Base-by-base conservation (phyloP, 2,113 vertebrate genomes). In the Bombycilla garrulus region DNA sequence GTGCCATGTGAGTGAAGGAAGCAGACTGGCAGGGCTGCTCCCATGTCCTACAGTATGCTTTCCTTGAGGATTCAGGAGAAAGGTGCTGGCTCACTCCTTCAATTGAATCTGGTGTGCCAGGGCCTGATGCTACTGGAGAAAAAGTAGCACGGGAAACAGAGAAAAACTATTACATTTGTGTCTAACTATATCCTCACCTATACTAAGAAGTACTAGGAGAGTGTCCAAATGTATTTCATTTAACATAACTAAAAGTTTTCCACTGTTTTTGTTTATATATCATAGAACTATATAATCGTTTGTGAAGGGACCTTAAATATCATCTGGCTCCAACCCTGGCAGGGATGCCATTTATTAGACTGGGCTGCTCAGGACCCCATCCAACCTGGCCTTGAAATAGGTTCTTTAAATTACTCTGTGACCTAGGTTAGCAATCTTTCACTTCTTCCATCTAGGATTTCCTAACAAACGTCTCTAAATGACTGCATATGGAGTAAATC, bases 31-130 rank as follows among this genome's bases (percentile, higher is more conserved):
- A 82, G 77, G 99, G 98, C 97, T 99, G 98, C 51, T 99, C 99
- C 99, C 99, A 99, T 0, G 99, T 99, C 93, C 99, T 98, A 88
- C 99, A 99, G 96, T 99, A 99, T 2, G 99, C 99, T 95, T 99
- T 99, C 18, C 98, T 98, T 33, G 98, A 99, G 12, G 99, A 99
- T 93, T 99, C 99, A 0, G 99, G 99, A 86, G 99, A 99, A 89
- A 99, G 98, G 66, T 99, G 99, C 82, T 99, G 99, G 92, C 97
- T 98, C 29, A 99, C 96, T 35, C 98, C 99, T 96, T 99, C 99
- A 16, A 98, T 97, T 0, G 99, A 99, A 95, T 99, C 99, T 2
- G 99, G 99, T 45, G 99, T 99, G 65, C 98, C 99, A 29, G 99
- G 99, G 56, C 99, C 99, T 3, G 99, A 99, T 62, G 99, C 99